Base-by-base conservation (phyloP, 2,113 vertebrate genomes). In the Echinops telfairi region DNA sequence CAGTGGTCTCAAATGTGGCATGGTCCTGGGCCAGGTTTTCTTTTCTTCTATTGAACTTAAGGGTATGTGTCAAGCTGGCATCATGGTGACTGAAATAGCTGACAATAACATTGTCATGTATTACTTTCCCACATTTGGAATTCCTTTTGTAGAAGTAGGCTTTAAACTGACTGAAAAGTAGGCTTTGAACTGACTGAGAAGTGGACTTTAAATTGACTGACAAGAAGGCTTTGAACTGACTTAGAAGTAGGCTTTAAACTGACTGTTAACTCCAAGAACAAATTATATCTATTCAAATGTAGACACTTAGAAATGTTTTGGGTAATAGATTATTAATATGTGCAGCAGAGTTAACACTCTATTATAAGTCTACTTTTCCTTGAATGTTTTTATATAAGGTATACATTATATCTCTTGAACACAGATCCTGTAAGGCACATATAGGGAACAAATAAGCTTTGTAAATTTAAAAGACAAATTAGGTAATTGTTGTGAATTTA, bases 351-450 rank as follows among this genome's bases (percentile, higher is more conserved):
- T 79, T 89, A 92, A 60, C 3, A 71, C 7, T 16, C 84, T 4
- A 79, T 38, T 2, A 53, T 92, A 38, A 62, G 70, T 93, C 31
- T 36, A 3, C 25, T 76, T 0, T 83, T 85, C 68, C 64, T 89
- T 86, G 40, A 79, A 27, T 89, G 90, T 20, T 19, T 93, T 94
- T 96, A 86, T 40, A 53, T 60, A 79, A 96, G 81, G 12, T 82
- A 3, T 22, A 17, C 3, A 0, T 47, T 89, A 20, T 82, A 75
- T 94, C 92, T 76, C 25, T 31, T 29, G 70, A 81, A 47, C 25
- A 43, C 0, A 1, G 20, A 36, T 76, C 79, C 3, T 79, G 81
- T 92, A 90, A 77, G 27, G 11, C 36, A 6, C 14, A 75, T 62
- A 25, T 53, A 64, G 22, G 36, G 68, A 80, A 70, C 78, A 76